These are phyloP conservation scores for Lasioglossum zephyrum DNA, from an alignment of 2,888 invertebrate species.

Conservation along the genomic window DNA sequence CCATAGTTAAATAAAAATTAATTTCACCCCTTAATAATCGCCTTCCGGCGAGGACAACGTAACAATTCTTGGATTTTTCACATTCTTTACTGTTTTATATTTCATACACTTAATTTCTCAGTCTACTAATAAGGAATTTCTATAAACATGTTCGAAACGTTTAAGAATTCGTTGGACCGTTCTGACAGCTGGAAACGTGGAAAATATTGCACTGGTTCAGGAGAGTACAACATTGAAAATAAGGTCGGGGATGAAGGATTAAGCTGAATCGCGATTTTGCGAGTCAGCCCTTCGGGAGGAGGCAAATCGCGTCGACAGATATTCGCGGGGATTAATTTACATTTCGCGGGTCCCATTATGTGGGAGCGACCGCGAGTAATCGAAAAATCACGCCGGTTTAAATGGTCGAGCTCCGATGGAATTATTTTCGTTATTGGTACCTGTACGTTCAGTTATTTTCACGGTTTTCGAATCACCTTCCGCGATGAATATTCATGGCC, in stretches of 20 bases:
- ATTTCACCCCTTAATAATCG: no score
- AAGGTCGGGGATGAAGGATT: not conserved
- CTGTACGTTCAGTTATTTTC: not conserved
- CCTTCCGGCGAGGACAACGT: no score
- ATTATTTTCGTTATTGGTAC: conserved; percentile 32
- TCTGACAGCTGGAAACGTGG: no score
- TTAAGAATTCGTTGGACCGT: not conserved
- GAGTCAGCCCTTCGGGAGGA: not conserved
- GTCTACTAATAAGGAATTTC: no score
- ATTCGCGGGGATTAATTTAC: conserved; percentile 37
- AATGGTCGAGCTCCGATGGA: not conserved
- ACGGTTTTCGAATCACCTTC: conserved; percentile 14
- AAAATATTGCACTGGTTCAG: not conserved
- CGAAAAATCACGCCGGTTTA: conserved; percentile 20
- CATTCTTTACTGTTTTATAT: no score
- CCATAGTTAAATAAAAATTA: no score
- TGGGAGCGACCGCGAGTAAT: conserved; percentile 35
- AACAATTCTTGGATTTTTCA: no score
- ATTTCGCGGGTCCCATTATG: conserved; percentile 41
- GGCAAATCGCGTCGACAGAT: not conserved
- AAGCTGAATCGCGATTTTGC: not conserved
- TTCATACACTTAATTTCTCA: no score
- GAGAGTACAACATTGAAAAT: not conserved
- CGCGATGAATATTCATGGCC: conserved; percentile 21
- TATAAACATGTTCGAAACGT: no score